Conservation (phyloP, 2,888 invertebrate genomes). For the Dolomedes plantarius region DNA sequence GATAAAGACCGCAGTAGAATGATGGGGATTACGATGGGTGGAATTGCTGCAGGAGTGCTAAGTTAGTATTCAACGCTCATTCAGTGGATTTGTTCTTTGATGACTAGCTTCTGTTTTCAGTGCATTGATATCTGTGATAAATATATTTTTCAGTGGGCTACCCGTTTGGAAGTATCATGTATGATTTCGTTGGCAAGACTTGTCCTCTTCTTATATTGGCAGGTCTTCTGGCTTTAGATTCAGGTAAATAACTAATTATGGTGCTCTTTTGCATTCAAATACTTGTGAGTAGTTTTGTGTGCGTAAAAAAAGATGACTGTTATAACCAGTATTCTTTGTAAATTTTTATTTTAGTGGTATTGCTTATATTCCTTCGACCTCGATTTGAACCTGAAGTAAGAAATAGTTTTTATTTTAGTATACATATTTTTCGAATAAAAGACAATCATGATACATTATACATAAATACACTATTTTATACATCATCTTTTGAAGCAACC, state of each 20-base stretch:
- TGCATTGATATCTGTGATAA: neutral
- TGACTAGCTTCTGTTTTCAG: neutral
- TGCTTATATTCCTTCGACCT: slow-evolving; percentile 45
- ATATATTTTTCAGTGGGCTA: slow-evolving; percentile 81
- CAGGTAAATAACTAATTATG: slow-evolving; percentile 77
- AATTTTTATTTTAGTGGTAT: slow-evolving; percentile 39
- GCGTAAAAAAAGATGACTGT: no score
- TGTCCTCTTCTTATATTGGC: slow-evolving; percentile 85
- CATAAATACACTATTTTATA: no score
- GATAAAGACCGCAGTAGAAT: slow-evolving; percentile 81
- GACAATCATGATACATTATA: no score
- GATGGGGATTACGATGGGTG: slow-evolving; percentile 89
- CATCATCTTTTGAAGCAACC: no score
- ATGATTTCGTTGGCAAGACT: slow-evolving; percentile 85
- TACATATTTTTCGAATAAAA: no score
- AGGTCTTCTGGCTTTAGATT: slow-evolving; percentile 79
- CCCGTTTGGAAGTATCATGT: slow-evolving; percentile 87
- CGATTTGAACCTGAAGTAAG: slow-evolving; percentile 60
- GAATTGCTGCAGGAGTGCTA: slow-evolving; percentile 87
- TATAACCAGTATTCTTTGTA: no score
- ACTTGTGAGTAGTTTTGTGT: no score
- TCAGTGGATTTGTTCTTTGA: neutral
- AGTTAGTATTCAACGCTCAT: slow-evolving; percentile 74
- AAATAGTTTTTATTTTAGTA: no score
- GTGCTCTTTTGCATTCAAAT: no score